phyloP scores from a whole-genome alignment of 2,888 invertebrate genomes.

The Drosophila acutilabella region DNA sequence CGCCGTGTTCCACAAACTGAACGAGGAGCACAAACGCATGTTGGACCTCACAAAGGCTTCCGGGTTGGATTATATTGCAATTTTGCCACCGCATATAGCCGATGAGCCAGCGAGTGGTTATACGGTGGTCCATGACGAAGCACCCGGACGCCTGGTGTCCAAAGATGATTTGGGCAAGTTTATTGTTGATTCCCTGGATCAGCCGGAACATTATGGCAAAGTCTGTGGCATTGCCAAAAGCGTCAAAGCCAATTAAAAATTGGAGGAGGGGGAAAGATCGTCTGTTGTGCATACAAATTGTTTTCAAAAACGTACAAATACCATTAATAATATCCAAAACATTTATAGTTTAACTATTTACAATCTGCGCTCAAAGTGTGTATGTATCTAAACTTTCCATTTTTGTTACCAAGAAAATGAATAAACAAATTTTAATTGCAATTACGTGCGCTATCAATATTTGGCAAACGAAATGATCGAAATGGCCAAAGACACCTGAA shows the following conservation, averaged over 20 bases:
- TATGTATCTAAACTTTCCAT: conserved; percentile 54
- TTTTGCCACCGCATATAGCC: conserved; percentile 93
- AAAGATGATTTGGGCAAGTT: conserved; percentile 92
- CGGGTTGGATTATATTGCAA: conserved; percentile 90
- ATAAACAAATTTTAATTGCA: conserved; percentile 53
- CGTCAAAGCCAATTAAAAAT: conserved; percentile 22
- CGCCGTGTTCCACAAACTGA: conserved; percentile 89
- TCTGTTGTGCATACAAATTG: conserved; percentile 38
- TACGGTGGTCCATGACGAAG: conserved; percentile 86
- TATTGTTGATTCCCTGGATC: conserved; percentile 89
- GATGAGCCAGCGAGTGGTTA: conserved; percentile 89
- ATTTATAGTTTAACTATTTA: conserved; percentile 30
- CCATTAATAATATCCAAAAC: conserved; percentile 33
- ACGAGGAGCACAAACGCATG: conserved; percentile 92
- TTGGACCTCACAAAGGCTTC: conserved; percentile 89
- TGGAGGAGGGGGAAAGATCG: not conserved
- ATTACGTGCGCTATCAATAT: conserved; percentile 57
- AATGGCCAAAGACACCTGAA: conserved; percentile 48
- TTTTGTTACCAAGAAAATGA: conserved; percentile 35
- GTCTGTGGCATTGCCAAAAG: conserved; percentile 88
- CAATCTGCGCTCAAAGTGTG: conserved; percentile 9
- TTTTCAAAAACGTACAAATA: conserved; percentile 41
- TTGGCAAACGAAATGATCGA: conserved; percentile 43
- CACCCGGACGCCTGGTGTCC: conserved; percentile 90
- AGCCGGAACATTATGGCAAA: conserved; percentile 89